Conservation (phyloP, 2,888 invertebrate genomes). For the Orthosia incerta region DNA sequence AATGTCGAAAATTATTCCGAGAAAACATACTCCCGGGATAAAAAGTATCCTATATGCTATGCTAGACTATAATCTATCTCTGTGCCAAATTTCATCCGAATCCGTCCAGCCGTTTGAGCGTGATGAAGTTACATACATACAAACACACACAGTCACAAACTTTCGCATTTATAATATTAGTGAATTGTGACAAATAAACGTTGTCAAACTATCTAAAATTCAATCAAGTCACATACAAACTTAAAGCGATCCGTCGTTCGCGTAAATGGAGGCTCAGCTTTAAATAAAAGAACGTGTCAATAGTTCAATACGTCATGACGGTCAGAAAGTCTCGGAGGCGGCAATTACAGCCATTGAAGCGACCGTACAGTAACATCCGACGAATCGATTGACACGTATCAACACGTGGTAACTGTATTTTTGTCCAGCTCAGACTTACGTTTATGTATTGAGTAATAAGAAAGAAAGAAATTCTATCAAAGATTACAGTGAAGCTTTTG, state of each 20-base stretch:
- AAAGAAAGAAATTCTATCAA: too few relatives aligned
- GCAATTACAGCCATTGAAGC: conserved; percentile 86
- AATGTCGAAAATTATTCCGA: too few relatives aligned
- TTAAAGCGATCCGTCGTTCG: background rate
- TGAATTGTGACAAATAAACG: background rate
- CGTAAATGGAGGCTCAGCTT: background rate
- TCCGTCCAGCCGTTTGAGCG: too few relatives aligned
- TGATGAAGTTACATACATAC: too few relatives aligned
- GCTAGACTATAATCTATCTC: too few relatives aligned
- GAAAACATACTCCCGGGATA: too few relatives aligned
- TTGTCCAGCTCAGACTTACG: conserved; percentile 10
- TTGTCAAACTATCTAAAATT: background rate
- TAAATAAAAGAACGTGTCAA: conserved; percentile 48
- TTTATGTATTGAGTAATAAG: conserved; percentile 18
- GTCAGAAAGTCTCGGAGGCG: conserved; percentile 78
- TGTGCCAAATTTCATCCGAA: too few relatives aligned
- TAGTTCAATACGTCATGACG: conserved; percentile 60
- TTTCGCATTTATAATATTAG: too few relatives aligned
- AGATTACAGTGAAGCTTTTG: background rate
- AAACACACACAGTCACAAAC: too few relatives aligned
- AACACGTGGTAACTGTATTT: conserved; percentile 57
- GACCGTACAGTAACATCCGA: conserved; percentile 72
- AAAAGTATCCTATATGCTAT: too few relatives aligned
- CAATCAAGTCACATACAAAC: background rate
- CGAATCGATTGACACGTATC: conserved; percentile 41